These are phyloP conservation scores for Corythoichthys intestinalis DNA, from an alignment of 2,113 vertebrate species.

Conservation along the genomic window DNA sequence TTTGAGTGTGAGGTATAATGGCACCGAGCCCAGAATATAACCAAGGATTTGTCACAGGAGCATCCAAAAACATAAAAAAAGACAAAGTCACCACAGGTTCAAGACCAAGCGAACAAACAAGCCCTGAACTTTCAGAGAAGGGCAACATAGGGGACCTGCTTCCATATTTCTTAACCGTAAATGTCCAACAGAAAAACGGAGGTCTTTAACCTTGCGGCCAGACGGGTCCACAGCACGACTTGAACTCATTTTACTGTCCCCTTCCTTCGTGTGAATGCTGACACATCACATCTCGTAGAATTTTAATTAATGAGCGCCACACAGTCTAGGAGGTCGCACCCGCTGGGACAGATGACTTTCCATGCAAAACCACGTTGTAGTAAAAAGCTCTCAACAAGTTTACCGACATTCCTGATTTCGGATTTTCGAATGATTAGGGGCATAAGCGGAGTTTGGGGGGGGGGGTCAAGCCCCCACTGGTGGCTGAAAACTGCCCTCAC, in stretches of 20 bases:
- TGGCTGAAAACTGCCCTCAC: no score
- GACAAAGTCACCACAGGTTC: constrained; percentile 22
- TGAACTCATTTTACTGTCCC: constrained; percentile 14
- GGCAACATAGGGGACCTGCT: constrained; percentile 3
- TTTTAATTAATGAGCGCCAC: constrained; percentile 17
- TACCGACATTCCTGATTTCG: neutral
- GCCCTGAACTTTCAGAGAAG: constrained; percentile 6
- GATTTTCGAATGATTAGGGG: no score
- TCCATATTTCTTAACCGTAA: constrained; percentile 10
- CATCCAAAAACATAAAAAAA: neutral
- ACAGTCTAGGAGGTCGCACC: neutral
- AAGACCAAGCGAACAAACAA: constrained; percentile 30
- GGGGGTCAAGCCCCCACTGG: no score
- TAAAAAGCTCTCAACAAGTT: neutral
- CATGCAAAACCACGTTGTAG: neutral
- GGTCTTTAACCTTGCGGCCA: constrained; percentile 56
- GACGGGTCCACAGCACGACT: constrained; percentile 56
- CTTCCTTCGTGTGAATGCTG: constrained; percentile 40
- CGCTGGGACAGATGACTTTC: constrained; percentile 14
- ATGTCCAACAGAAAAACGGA: constrained; percentile 43
- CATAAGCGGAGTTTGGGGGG: no score
- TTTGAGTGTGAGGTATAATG: constrained; percentile 25
- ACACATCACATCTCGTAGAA: constrained; percentile 32
- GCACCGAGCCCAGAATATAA: constrained; percentile 32
- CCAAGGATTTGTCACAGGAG: constrained; percentile 8